Evolutionary conservation across 2,797 vertebrate species (phyloP).

Genomic region (Lithobates sylvaticus): DNA sequence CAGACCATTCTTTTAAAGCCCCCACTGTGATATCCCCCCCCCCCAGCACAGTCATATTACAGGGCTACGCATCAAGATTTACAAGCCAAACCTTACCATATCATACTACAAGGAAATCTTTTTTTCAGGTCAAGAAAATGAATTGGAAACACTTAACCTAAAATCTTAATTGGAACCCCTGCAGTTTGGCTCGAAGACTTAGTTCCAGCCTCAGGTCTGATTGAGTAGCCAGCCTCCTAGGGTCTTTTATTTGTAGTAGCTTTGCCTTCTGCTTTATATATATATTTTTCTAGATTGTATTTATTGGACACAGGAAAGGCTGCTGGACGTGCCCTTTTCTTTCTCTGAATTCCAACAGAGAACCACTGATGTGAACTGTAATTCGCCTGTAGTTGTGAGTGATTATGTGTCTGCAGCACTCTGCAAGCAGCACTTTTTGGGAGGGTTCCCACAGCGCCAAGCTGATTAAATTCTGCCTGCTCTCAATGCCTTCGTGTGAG

Average conservation of each 20-base stretch:
- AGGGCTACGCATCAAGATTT: constrained; percentile 22
- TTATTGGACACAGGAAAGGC: constrained; percentile 51
- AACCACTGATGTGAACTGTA: constrained; percentile 63
- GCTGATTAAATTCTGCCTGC: constrained; percentile 65
- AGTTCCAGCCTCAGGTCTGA: constrained; percentile 28
- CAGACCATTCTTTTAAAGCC: neutral
- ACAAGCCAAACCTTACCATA: constrained; percentile 16
- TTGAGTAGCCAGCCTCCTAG: constrained; percentile 43
- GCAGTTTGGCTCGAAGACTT: constrained; percentile 29
- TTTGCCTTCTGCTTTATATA: constrained; percentile 35
- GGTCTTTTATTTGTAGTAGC: constrained; percentile 40
- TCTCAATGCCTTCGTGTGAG: constrained; percentile 61
- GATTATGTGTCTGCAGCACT: constrained; percentile 61
- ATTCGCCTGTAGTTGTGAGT: constrained; percentile 64
- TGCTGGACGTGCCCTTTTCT: constrained; percentile 51
- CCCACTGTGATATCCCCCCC: neutral
- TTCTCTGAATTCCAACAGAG: constrained; percentile 46
- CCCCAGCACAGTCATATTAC: neutral
- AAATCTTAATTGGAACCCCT: constrained; percentile 53
- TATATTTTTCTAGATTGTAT: constrained; percentile 24
- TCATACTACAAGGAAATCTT: constrained; percentile 17
- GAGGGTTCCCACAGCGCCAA: constrained; percentile 62
- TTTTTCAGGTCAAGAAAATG: constrained; percentile 37
- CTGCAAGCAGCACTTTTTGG: constrained; percentile 61
- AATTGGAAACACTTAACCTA: constrained; percentile 53